Evolutionary conservation across 2,797 vertebrate genomes (phyloP), one percentile per base, ranked within the genome.

Genomic region (Coranthus polyacanthus): DNA sequence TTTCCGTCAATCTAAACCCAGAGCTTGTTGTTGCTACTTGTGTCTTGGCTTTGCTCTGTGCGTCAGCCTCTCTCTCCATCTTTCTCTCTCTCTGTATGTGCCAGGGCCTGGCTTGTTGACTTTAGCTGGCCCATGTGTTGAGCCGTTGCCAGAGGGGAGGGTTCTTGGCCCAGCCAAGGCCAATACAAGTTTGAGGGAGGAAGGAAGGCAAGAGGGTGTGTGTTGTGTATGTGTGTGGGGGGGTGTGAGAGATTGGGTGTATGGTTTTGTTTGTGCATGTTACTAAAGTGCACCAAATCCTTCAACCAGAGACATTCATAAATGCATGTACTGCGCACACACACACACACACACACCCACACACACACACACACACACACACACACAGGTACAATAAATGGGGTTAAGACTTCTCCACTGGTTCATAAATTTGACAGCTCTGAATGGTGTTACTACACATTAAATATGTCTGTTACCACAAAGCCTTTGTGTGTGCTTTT

Each of bases 101-200:
- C 81, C 80, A 66, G 72, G 63, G 84, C 84, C 69, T 83, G 84
- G 88, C 82, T 86, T 93, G 91, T 92, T 93, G 89, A 91, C 86
- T 92, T 88, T 76, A 93, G 78, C 78, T 46, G 72, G 76, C 70
- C 90, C 78, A 82, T 91, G 81, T 84, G 88, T 86, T 88, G 78
- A 71, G 65, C 67, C 4, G 42, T 78, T 90, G 89, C 88, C 82
- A 89, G 72, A 80, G 69, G 81, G 87, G 83, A 61, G 72, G 83
- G 79, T 68, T 81, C 76, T 78, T 78, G 68, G 73, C 84, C 32
- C 41, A 64, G 73, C 41, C 65, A 62, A 78, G 68, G 75, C 89
- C 81, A 76, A 72, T 75, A 47, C 75, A 77, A 75, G 77, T 66
- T 29, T 60, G 32, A 88, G 81, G 55, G 70, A 78, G 85, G 63